Conservation (phyloP, 2,888 invertebrate species). For the Mantis religiosa region DNA sequence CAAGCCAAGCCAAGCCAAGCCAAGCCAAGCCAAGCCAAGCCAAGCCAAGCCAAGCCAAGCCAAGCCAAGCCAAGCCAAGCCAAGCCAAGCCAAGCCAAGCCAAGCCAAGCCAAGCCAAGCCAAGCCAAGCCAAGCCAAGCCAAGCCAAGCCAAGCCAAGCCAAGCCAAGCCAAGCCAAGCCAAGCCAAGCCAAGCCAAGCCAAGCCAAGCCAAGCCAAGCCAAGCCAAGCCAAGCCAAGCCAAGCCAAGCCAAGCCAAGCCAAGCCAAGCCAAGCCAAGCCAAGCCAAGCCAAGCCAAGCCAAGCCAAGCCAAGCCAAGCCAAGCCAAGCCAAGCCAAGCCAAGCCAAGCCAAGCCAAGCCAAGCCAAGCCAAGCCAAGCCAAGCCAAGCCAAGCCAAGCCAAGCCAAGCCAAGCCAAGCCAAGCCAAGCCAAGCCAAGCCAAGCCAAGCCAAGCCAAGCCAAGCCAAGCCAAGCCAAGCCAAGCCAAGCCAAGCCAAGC, state of each 20-base stretch:
- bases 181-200: conserved; percentile 2
- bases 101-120: conserved; percentile 1
- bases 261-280: background rate
- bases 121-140: background rate
- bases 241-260: conserved; percentile 1
- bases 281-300: conserved; percentile 2
- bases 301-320: conserved; percentile 1
- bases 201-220: conserved; percentile 2
- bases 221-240: conserved; percentile 1
- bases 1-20: background rate
- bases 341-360: conserved; percentile 1
- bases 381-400: too few species aligned
- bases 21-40: background rate
- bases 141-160: conserved; percentile 1
- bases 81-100: background rate
- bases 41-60: background rate
- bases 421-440: too few species aligned
- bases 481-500: too few species aligned
- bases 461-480: too few species aligned
- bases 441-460: too few species aligned
- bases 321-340: background rate
- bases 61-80: background rate
- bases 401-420: too few species aligned
- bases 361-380: too few species aligned
- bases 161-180: conserved; percentile 1